Conservation (phyloP, 2,888 invertebrate species). For the Pristionchus arcanus region DNA sequence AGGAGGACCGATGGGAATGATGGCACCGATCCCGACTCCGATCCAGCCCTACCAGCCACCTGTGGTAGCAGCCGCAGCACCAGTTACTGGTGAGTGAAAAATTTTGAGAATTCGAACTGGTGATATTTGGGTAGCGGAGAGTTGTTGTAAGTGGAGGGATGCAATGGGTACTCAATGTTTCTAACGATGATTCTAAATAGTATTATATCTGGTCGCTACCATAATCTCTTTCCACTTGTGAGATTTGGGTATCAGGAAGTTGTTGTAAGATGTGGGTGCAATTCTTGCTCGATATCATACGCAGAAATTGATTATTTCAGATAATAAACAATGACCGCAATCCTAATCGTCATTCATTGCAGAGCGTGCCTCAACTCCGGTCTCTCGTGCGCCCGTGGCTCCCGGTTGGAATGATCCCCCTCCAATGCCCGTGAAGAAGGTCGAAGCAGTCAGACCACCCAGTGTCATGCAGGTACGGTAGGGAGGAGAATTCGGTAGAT, state of each 20-base stretch:
- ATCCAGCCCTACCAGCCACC: background rate
- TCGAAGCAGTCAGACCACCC: slow-evolving; percentile 5
- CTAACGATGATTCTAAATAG: background rate
- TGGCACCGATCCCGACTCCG: background rate
- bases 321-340: background rate
- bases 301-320: background rate
- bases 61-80: background rate
- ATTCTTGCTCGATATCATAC: too few relatives aligned
- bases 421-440: slow-evolving; percentile 45
- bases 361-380: background rate
- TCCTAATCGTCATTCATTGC: background rate
- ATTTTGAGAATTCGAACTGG: background rate
- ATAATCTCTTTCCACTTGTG: background rate
- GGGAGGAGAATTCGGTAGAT: background rate
- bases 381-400: background rate
- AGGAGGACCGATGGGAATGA: background rate
- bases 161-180: background rate
- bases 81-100: background rate
- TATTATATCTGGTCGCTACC: background rate
- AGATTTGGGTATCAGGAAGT: too few relatives aligned
- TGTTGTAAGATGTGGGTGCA: too few relatives aligned
- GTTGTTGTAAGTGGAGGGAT: background rate
- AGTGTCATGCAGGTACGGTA: slow-evolving; percentile 55
- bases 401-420: slow-evolving; percentile 50
- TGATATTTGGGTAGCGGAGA: background rate